Base-by-base conservation (phyloP, 2,888 invertebrate species). In the Dryobota labecula region DNA sequence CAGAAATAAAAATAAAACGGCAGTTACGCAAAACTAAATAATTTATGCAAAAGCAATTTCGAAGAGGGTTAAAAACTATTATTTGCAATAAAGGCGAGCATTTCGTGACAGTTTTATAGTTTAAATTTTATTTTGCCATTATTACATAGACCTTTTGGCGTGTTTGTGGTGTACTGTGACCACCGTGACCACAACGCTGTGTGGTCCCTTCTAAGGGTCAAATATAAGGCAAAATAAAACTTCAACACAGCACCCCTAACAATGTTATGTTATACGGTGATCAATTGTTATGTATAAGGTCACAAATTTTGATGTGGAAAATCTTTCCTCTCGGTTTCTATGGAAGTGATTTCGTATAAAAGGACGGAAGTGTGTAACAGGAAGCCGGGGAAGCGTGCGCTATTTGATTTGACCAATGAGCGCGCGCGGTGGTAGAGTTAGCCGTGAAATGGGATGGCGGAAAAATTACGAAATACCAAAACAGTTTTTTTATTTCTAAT, bases 41-140 rank as follows among this genome's bases (percentile, higher is more conserved):
- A 51, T 54, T 11, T 67, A 47, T 60, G 15, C 20, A n/a, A 53
- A 60, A 74, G 41, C 38, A 73, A 73, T 68, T 68, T 45, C 15
- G 30, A 53, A 24, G 36, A 30, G 57, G 0, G 27, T 45, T 64
- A 7, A 54, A n/a, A 63, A 45, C 57, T 63, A 18, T 45, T 5
- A n/a, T 30, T 49, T 62, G 2, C n/a, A 4, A 54, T 53, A 27
- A n/a, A 41, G 24, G 27, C n/a, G 5, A 33, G 45, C 13, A 9
- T 67, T 47, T 63, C 18, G 33, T 20, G 64, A 15, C 41, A 54
- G 36, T 71, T 43, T 49, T 51, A 38, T 41, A 63, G 41, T 60
- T 60, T 20, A n/a, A 7, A 69, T 54, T 64, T 41, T 64, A 27
- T 61, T 70, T 60, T 43, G 20, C 8, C 13, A 24, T 51, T 30